Evolutionary conservation across 2,888 invertebrate species (phyloP).

Genomic region (Scaptomyza tumidula): DNA sequence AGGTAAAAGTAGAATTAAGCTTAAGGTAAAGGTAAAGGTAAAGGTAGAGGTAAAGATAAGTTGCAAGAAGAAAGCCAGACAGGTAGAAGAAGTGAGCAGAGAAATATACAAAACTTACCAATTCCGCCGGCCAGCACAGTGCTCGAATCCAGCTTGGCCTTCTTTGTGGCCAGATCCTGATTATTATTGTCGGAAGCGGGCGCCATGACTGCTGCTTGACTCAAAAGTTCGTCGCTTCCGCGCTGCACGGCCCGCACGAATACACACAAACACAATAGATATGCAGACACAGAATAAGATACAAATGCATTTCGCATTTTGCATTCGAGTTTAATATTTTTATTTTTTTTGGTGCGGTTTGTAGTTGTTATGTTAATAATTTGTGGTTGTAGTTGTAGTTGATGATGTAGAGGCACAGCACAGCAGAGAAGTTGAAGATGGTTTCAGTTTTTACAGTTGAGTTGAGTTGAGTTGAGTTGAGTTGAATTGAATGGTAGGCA

Average conservation of each 20-base stretch:
- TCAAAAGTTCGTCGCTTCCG: slow-evolving; percentile 98
- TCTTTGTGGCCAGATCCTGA: slow-evolving; percentile 95
- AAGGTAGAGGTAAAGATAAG: slow-evolving; percentile 16
- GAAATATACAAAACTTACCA: slow-evolving; percentile 81
- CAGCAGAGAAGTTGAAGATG: slow-evolving; percentile 76
- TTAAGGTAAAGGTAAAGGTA: neutral
- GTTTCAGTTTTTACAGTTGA: slow-evolving; percentile 51
- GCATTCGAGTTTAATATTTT: slow-evolving; percentile 13
- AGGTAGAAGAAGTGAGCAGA: slow-evolving; percentile 7
- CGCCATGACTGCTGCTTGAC: slow-evolving; percentile 97
- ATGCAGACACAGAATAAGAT: slow-evolving; percentile 24
- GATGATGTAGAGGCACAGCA: slow-evolving; percentile 73
- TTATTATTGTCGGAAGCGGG: slow-evolving; percentile 98
- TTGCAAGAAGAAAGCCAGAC: slow-evolving; percentile 18
- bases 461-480: slow-evolving; percentile 50
- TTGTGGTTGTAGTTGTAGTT: slow-evolving; percentile 56
- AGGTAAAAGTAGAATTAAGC: slow-evolving; percentile 2
- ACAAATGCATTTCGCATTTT: slow-evolving; percentile 35
- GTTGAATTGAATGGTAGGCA: slow-evolving; percentile 62
- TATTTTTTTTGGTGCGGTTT: slow-evolving; percentile 26
- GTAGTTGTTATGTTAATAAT: slow-evolving; percentile 44
- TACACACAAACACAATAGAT: slow-evolving; percentile 15
- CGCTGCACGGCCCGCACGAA: slow-evolving; percentile 87
- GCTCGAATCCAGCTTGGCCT: slow-evolving; percentile 88
- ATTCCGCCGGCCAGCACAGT: slow-evolving; percentile 84